phyloP scores from a whole-genome alignment of 1,140 invertebrate species.

The Cotesia typhae region DNA sequence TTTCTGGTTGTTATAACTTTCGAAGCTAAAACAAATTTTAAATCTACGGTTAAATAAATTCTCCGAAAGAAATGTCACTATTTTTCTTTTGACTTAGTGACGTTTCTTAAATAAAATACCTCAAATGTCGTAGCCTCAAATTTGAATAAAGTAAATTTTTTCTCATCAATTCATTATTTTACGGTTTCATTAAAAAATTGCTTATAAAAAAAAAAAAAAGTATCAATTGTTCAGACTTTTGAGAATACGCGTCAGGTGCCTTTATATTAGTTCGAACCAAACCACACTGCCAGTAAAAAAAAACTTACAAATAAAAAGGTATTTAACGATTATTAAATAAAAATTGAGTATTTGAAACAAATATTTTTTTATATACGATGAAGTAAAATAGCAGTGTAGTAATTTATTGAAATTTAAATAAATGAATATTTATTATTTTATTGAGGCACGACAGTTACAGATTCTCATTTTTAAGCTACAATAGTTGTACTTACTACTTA shows the following conservation, averaged over 20 bases:
- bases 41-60: conserved; percentile 51
- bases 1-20: conserved; percentile 65
- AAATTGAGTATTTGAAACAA: too few species aligned
- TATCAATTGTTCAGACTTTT: too few species aligned
- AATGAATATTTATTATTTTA: conserved; percentile 43
- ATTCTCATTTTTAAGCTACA: conserved; percentile 63
- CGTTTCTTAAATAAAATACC: conserved; percentile 58
- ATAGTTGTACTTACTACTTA: conserved; percentile 64
- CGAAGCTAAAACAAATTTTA: conserved; percentile 47
- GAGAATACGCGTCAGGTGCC: neutral
- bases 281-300: conserved; percentile 7
- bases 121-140: conserved; percentile 61
- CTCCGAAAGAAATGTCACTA: conserved; percentile 45
- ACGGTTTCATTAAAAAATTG: too few species aligned
- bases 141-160: conserved; percentile 21
- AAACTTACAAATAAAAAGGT: neutral
- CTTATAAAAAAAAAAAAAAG: too few species aligned
- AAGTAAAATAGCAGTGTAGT: too few species aligned
- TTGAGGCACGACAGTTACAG: conserved; percentile 56
- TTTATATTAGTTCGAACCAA: conserved; percentile 6
- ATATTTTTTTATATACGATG: too few species aligned
- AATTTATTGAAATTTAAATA: conserved; percentile 12
- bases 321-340: neutral
- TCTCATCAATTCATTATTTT: too few species aligned
- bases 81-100: conserved; percentile 32